Conservation (phyloP, 2,113 vertebrate species). For the Genyomyrus donnyi region DNA sequence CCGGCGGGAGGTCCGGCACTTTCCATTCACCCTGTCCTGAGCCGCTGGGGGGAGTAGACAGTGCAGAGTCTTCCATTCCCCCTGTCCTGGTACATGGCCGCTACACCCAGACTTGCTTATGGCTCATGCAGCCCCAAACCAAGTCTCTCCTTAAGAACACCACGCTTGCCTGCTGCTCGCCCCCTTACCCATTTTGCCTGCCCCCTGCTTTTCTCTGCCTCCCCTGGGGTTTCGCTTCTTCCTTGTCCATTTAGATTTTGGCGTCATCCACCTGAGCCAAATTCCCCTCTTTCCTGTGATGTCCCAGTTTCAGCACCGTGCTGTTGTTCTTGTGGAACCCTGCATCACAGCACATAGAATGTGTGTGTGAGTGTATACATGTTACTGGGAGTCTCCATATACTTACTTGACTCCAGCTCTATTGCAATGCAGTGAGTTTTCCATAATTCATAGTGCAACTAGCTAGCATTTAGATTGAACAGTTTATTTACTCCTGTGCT, state of each 20-base stretch:
- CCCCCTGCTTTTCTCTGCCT: conserved; percentile 36
- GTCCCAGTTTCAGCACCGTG: conserved; percentile 58
- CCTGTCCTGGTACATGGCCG: neutral
- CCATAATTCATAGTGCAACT: neutral
- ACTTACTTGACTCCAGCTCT: neutral
- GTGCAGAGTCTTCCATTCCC: no score
- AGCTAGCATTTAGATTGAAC: neutral
- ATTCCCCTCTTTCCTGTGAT: conserved; percentile 56
- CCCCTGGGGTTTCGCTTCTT: conserved; percentile 36
- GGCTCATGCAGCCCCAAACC: neutral
- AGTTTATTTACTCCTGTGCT: neutral
- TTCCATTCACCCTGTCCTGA: no score
- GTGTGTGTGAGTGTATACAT: conserved; percentile 16
- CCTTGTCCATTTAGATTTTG: conserved; percentile 62
- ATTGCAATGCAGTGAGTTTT: neutral
- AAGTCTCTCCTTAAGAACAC: neutral
- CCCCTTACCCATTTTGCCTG: neutral
- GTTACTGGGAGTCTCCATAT: neutral
- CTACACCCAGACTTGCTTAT: neutral
- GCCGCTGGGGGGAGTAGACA: no score
- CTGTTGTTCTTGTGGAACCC: conserved; percentile 47
- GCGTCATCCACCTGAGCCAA: conserved; percentile 55
- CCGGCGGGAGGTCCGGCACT: no score
- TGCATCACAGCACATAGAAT: conserved; percentile 20
- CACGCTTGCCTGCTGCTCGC: neutral